phyloP scores from a whole-genome alignment of 1,140 invertebrate genomes.

The Heliconius eleuchia region DNA sequence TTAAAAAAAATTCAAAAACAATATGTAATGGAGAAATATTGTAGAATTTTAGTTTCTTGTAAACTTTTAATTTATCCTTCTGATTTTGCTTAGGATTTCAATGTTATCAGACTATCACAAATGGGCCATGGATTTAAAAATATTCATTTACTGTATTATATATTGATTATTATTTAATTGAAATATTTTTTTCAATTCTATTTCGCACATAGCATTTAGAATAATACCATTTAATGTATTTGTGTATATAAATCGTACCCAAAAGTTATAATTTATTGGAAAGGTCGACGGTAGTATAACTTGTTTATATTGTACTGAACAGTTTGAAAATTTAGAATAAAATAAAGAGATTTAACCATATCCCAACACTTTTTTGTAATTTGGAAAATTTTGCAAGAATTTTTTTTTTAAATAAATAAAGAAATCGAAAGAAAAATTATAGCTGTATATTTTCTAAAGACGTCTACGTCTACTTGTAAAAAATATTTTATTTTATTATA shows the following conservation, averaged over 20 bases:
- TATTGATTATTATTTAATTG: no score
- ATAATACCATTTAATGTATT: background rate
- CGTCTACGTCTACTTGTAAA: no score
- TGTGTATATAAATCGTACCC: background rate
- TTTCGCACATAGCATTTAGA: background rate
- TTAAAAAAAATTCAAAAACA: conserved; percentile 15
- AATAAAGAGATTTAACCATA: background rate
- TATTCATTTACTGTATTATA: no score
- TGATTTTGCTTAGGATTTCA: background rate
- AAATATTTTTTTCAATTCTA: no score
- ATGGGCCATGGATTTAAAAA: no score
- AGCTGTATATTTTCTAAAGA: no score
- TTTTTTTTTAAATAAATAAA: no score
- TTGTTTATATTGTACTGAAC: background rate
- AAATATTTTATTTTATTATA: no score
- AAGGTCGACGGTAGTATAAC: background rate
- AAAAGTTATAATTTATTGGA: conserved; percentile 12
- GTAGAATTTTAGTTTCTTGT: background rate
- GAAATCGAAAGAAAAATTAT: no score
- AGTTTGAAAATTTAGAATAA: background rate
- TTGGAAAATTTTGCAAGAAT: no score
- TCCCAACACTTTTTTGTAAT: no score
- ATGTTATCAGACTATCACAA: background rate
- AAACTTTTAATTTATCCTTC: background rate
- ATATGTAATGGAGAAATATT: background rate